Evolutionary conservation across 2,888 invertebrate genomes (phyloP).

Genomic region (Exocentrus adspersus): DNA sequence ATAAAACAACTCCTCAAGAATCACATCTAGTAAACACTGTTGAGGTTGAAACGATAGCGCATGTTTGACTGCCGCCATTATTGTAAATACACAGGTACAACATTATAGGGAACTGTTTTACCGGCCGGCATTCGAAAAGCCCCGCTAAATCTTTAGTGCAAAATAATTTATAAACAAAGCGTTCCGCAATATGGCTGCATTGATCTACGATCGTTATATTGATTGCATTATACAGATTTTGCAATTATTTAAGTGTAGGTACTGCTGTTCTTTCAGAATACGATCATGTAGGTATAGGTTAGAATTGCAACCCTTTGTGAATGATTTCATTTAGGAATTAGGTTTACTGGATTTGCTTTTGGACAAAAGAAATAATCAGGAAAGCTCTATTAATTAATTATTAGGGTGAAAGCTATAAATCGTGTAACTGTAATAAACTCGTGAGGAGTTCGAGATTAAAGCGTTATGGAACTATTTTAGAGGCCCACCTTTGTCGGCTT

Average conservation of each 20-base stretch:
- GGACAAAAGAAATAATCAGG: too few relatives aligned
- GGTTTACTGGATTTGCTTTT: too few relatives aligned
- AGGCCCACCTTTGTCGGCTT: conserved; percentile 62
- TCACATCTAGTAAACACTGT: conserved; percentile 66
- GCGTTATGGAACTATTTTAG: conserved; percentile 29
- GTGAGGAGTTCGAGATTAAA: not conserved
- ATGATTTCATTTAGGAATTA: not conserved
- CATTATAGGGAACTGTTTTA: conserved; percentile 55
- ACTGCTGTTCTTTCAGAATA: too few relatives aligned
- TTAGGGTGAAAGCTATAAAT: not conserved
- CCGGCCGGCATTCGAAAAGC: conserved; percentile 42
- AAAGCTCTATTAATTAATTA: too few relatives aligned
- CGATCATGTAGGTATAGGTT: conserved; percentile 10
- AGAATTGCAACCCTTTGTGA: conserved; percentile 7
- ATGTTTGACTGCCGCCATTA: conserved; percentile 62
- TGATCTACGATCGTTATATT: not conserved
- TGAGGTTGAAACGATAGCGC: conserved; percentile 62
- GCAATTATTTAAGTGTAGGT: not conserved
- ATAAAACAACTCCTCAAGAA: conserved; percentile 62
- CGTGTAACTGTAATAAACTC: conserved; percentile 5
- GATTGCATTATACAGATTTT: not conserved
- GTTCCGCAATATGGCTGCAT: not conserved
- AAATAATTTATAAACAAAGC: conserved; percentile 16
- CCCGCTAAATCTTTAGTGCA: conserved; percentile 6
- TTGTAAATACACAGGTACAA: conserved; percentile 47